Conservation (phyloP, 2,113 vertebrate genomes). For the Macroglossus sobrinus region DNA sequence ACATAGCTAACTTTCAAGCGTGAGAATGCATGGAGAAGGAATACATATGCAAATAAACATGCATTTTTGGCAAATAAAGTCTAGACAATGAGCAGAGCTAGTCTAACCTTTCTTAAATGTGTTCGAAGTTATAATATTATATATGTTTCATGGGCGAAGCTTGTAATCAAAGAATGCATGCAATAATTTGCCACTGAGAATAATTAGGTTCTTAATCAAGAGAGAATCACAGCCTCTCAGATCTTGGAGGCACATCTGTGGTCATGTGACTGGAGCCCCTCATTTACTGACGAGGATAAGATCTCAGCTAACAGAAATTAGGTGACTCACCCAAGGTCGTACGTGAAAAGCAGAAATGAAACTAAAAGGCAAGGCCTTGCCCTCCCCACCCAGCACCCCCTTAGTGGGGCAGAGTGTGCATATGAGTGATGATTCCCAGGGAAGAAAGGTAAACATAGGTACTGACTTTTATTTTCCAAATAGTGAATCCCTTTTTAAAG, state of each 20-base stretch:
- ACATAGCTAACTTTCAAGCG: not conserved
- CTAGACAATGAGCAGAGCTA: not conserved
- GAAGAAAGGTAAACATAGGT: not conserved
- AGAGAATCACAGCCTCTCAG: conserved; percentile 28
- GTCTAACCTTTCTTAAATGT: not conserved
- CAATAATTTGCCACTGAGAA: conserved; percentile 47
- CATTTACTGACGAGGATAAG: not conserved
- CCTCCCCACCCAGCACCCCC: not conserved
- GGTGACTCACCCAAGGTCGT: not conserved
- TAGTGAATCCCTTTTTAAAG: not conserved
- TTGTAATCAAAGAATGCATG: conserved; percentile 26
- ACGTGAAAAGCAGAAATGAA: not conserved
- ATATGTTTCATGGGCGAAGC: not conserved
- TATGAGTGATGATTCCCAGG: not conserved
- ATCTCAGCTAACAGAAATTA: not conserved
- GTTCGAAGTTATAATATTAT: conserved; percentile 4
- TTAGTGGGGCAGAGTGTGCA: not conserved
- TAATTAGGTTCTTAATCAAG: conserved; percentile 42
- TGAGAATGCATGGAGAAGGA: not conserved
- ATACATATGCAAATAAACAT: not conserved
- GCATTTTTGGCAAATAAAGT: not conserved
- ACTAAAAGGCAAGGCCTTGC: not conserved
- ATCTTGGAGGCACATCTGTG: not conserved
- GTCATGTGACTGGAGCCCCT: not conserved
- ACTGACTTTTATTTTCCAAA: conserved; percentile 1